Evolutionary conservation across 1,140 invertebrate genomes (phyloP).

Genomic region (Drosophila yakuba): DNA sequence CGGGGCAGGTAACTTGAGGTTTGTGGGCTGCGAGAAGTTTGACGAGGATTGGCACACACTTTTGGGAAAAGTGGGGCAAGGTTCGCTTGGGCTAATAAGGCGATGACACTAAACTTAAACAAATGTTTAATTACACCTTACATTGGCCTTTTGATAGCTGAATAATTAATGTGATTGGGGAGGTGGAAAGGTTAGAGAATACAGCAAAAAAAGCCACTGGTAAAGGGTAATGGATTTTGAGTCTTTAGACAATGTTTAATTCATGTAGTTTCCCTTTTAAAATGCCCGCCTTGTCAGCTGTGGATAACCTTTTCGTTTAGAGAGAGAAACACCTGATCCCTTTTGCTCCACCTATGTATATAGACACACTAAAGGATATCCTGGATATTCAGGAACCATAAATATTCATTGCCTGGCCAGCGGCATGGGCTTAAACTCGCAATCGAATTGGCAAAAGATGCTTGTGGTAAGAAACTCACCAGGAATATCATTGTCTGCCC

Average conservation of each 20-base stretch:
- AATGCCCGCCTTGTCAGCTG: background rate
- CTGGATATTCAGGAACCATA: constrained; percentile 33
- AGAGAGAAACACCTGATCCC: constrained; percentile 29
- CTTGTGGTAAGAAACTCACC: constrained; percentile 47
- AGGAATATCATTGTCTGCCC: constrained; percentile 56
- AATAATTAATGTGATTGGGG: too few relatives aligned
- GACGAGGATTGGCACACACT: constrained; percentile 3
- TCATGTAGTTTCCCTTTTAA: background rate
- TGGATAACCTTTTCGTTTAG: constrained; percentile 6
- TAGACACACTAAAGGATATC: constrained; percentile 7
- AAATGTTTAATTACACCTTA: background rate
- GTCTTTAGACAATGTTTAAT: background rate
- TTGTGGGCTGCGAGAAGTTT: background rate
- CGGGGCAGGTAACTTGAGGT: constrained; percentile 2
- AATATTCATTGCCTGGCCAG: constrained; percentile 49
- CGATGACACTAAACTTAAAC: background rate
- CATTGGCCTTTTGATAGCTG: too few relatives aligned
- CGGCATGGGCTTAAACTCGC: constrained; percentile 26
- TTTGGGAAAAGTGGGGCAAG: constrained; percentile 3
- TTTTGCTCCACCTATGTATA: background rate
- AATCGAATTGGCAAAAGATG: constrained; percentile 37
- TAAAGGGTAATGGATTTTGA: background rate
- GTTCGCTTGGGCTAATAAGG: constrained; percentile 2
- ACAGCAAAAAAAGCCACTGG: background rate
- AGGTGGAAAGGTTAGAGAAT: too few relatives aligned